Percentiles rank a stretch among this genome's conserved stretches.
Conservation (phyloP, 2,113 vertebrate species). For the Alosa alosa region DNA sequence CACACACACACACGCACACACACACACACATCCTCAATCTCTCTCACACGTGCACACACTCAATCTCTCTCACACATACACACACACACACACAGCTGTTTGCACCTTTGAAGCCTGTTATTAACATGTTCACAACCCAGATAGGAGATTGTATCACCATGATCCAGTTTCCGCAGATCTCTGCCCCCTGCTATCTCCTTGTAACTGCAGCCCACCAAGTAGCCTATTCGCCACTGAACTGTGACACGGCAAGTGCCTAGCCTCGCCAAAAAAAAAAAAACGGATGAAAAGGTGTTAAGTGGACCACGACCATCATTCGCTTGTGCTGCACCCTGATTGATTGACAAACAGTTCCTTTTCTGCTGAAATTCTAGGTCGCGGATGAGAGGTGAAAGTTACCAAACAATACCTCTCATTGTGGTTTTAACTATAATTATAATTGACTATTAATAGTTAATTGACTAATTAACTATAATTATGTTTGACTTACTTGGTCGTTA, state of each 20-base stretch:
- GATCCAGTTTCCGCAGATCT: background rate
- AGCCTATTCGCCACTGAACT: background rate
- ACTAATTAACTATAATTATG: background rate
- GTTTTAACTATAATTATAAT: background rate
- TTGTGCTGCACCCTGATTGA: background rate
- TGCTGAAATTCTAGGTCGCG: background rate
- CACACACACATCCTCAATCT: background rate
- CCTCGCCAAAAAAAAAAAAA: background rate
- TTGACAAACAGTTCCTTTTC: background rate
- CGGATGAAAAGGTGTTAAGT: background rate
- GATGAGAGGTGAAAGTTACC: background rate
- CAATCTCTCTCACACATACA: background rate
- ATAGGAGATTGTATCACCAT: background rate
- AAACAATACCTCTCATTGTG: background rate
- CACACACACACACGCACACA: background rate
- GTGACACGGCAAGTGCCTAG: background rate
- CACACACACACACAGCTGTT: background rate
- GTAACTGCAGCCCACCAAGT: background rate
- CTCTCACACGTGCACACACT: background rate
- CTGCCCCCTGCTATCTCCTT: background rate
- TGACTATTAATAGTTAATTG: too few species aligned
- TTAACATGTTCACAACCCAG: constrained; percentile 11
- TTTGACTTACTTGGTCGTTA: background rate
- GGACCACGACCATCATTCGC: background rate
- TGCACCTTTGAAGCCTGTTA: background rate